These are phyloP conservation scores for Drosophila kanapiae DNA, from an alignment of 1,140 invertebrate genomes.

Conservation along the genomic window DNA sequence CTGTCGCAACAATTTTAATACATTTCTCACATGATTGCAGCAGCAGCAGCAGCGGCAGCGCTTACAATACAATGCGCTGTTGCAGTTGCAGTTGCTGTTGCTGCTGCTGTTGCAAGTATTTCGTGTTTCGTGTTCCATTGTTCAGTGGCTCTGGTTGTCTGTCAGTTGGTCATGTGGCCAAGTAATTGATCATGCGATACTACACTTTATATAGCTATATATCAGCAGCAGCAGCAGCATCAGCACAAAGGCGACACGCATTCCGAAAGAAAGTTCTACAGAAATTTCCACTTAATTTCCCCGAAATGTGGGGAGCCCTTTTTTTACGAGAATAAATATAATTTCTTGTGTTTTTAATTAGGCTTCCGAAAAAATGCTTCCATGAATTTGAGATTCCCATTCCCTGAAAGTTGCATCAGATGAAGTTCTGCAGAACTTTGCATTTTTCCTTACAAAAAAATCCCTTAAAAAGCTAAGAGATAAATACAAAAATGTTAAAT, in stretches of 20 bases:
- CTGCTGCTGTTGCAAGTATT: slow-evolving; percentile 42
- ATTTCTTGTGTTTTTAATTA: background rate
- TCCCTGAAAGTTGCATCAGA: background rate
- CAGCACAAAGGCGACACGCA: slow-evolving; percentile 13
- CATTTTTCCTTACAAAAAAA: too few relatives aligned
- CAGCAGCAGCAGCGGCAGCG: slow-evolving; percentile 32
- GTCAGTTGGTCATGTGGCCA: slow-evolving; percentile 48
- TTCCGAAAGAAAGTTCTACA: slow-evolving; percentile 27
- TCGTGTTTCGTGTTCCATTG: slow-evolving; percentile 33
- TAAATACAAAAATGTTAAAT: too few relatives aligned
- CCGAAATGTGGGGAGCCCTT: background rate
- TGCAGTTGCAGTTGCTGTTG: slow-evolving; percentile 23
- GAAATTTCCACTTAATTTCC: slow-evolving; percentile 18
- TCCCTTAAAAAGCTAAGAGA: too few relatives aligned
- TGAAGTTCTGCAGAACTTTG: too few relatives aligned
- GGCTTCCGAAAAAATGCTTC: background rate
- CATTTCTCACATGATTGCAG: slow-evolving; percentile 75
- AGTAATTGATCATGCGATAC: slow-evolving; percentile 46
- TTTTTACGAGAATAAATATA: background rate
- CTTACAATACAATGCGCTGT: slow-evolving; percentile 15
- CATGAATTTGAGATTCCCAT: background rate
- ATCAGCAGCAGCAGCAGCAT: background rate
- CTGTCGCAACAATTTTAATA: slow-evolving; percentile 77
- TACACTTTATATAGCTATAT: slow-evolving; percentile 15
- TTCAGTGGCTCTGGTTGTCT: slow-evolving; percentile 35